Evolutionary conservation across 2,113 vertebrate species (phyloP), one percentile per base, ranked within the genome.

Genomic region (Nanorana parkeri): DNA sequence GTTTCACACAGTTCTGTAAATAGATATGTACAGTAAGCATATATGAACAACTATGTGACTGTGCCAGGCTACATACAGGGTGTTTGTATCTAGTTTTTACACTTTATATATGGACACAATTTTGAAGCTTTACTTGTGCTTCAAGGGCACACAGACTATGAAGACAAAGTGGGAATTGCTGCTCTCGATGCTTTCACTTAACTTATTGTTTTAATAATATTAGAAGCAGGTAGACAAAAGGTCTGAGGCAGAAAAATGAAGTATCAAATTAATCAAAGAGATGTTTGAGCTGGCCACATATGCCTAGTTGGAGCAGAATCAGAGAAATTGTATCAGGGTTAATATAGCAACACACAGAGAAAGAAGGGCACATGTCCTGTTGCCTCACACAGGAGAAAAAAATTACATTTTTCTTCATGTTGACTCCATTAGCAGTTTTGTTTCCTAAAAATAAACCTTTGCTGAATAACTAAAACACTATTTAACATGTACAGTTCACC

Each of bases 401-500:
- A 15, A 76, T 64, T 5, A 28, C 3, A 3, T 8, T 24, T 52
- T 29, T 63, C 29, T 41, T 28, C 52, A 51, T 68, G 67, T n/a
- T n/a, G 64, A n/a, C 17, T 56, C 23, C 26, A n/a, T 78, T 67
- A 24, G 23, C 4, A 41, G 20, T 78, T 78, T 78, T 58, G n/a
- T 65, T 78, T 78, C 77, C 64, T 58, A 28, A 78, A n/a, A 68
- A 55, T 36, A 68, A 78, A 68, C n/a, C 5, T 68, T 58, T 68
- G 65, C 63, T 65, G 26, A 78, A n/a, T 8, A 17, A 56, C 20
- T 5, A 58, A 24, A 52, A 68, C n/a, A 36, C 17, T 29, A 68
- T 16, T n/a, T 21, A 67, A 16, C 26, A 17, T 54, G 15, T 26
- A 15, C 5, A 47, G 41, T 47, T 11, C 11, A 1, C 13, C 21